Evolutionary conservation across 2,888 invertebrate species (phyloP), one percentile per base, ranked within the genome.

Genomic region (Leptarthrus brevirostris): DNA sequence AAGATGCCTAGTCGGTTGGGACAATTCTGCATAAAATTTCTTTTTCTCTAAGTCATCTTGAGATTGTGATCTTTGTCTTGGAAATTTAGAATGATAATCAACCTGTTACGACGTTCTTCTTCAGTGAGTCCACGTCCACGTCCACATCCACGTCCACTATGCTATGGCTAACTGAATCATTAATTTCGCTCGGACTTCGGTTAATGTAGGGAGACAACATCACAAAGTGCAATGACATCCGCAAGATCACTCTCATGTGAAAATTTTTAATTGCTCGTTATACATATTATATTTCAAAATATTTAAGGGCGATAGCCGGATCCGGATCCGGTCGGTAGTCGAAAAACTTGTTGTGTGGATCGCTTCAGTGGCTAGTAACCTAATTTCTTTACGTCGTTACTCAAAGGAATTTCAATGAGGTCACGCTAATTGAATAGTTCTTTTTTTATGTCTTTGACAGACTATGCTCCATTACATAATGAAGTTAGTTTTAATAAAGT

Each of bases 21-120:
- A 70, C 70, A 70, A 36, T 70, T 70, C 34, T 70, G 70, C 53
- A 70, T 70, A 70, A 70, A 70, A 53, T 70, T 70, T 70, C 52
- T 34, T 70, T 70, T 49, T 34, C 49, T 49, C 66, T 49, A 66
- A 52, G 52, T 34, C 47, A 34, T 52, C 20, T 8, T 10, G 18
- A 26, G 71, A 71, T 71, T 52, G 54, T 24, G 36, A 71, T 71
- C 71, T 53, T 53, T 71, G 71, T 54, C 54, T 71, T 71, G 54
- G 24, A 71, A 71, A 40, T 12, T 53, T 71, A 54, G 40, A 71
- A 70, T 70, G 69, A 30, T 40, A 71, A 71, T 71, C 54, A 71
- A 71, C 53, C 53, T 70, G 36, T 70, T 52, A 70, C 69, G 52
- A 54, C 71, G 71, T 71, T 54, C 53, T 54, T 49, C 54, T 71